Base-by-base conservation (phyloP, 2,797 vertebrate genomes). In the Silurus lanzhouensis region DNA sequence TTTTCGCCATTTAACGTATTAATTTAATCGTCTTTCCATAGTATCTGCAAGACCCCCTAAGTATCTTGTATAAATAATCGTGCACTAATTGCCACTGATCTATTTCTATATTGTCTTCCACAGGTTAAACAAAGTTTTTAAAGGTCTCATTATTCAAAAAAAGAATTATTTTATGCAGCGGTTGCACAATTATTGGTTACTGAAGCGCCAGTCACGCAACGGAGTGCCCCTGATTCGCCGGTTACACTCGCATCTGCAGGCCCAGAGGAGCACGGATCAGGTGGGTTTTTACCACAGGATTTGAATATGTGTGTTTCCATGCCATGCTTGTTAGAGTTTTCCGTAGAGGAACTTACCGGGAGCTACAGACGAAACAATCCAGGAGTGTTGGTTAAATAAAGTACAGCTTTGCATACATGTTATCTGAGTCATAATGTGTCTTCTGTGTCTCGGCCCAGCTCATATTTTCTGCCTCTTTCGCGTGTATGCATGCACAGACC, bases 111-210 rank as follows among this genome's bases (percentile, higher is more conserved):
- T 48, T 5, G 22, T 86, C 60, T 90, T 85, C 87, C 87, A 78
- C 91, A 97, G 96, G 94, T 93, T 97, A 91, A 96, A 94, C 93
- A 96, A 96, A 92, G 95, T 97, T 90, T 96, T 95, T 92, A 96
- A 95, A 75, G 95, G 96, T 88, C 93, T 97, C 25, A 93, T 94
- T 84, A 90, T 97, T 88, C 96, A 96, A 92, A 96, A 93, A 93
- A 97, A 97, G 93, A 96, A 92, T 91, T 96, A 96, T 88, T 97
- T 97, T 91, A 95, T 97, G 95, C 96, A 96, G 89, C 92, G 96
- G 90, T 94, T 97, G 79, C 96, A 97, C 93, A 97, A 90, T 90
- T 97, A 96, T 90, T 97, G 96, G 96, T 93, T 97, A 85, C 91
- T 97, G 90, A 97, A 97, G 89, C 94, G 96, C 13, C 96, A 96